These are phyloP conservation scores for Pseudomyrmex dendroicus DNA, from an alignment of 1,140 invertebrate species.

Conservation along the genomic window DNA sequence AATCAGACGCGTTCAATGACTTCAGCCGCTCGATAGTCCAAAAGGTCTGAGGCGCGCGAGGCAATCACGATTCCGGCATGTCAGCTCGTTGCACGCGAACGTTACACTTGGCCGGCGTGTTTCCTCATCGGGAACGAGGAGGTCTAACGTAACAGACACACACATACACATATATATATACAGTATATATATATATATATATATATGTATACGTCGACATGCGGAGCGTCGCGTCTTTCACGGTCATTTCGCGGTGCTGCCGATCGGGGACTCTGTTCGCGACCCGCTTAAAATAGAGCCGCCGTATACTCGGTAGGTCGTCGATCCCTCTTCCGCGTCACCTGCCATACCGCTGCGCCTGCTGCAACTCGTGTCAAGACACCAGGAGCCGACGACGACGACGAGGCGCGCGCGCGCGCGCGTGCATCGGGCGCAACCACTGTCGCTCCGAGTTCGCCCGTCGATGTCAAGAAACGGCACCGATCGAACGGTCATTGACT, in stretches of 20 bases:
- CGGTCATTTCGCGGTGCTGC: constrained; percentile 62
- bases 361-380: constrained; percentile 51
- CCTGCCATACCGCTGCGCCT: constrained; percentile 62
- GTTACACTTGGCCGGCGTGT: constrained; percentile 53
- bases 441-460: constrained; percentile 23
- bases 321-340: constrained; percentile 75
- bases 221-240: constrained; percentile 60
- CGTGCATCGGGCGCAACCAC: constrained; percentile 45
- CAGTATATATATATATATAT: no score
- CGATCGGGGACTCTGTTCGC: constrained; percentile 61
- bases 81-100: constrained; percentile 43
- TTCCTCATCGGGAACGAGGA: constrained; percentile 33
- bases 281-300: constrained; percentile 72
- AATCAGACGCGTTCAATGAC: not conserved
- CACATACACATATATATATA: no score
- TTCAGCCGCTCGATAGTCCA: not conserved
- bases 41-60: not conserved
- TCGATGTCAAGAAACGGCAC: constrained; percentile 53
- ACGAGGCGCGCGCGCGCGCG: not conserved
- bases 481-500: constrained; percentile 60
- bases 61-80: constrained; percentile 27
- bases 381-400: constrained; percentile 21
- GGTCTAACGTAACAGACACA: constrained; percentile 41
- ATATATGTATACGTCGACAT: not conserved
- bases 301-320: constrained; percentile 69